phyloP scores from a whole-genome alignment of 2,888 invertebrate genomes.

The Pherbina coryleti region DNA sequence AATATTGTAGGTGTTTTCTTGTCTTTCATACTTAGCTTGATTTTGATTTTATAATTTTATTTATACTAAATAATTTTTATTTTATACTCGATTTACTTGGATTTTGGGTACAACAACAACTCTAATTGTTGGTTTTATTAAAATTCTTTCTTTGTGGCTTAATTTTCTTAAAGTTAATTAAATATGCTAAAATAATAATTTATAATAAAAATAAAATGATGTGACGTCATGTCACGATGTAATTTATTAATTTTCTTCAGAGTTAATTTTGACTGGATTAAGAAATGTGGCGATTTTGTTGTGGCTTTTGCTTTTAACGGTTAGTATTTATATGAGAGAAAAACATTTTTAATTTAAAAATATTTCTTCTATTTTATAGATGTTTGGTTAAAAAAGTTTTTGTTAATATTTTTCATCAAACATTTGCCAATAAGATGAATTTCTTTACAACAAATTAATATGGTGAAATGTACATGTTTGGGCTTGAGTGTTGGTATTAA shows the following conservation, averaged over 20 bases:
- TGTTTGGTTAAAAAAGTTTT: not conserved
- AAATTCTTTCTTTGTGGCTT: not conserved
- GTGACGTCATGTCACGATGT: not conserved
- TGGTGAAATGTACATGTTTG: slow-evolving; percentile 1
- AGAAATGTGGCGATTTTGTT: not conserved
- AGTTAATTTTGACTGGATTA: not conserved
- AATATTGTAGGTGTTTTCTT: slow-evolving; percentile 37
- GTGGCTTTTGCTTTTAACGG: not conserved
- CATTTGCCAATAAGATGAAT: not conserved
- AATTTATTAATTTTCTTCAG: not conserved
- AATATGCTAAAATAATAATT: slow-evolving; percentile 15
- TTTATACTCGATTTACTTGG: slow-evolving; percentile 43
- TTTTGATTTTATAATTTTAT: slow-evolving; percentile 17
- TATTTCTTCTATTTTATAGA: not conserved
- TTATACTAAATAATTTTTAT: slow-evolving; percentile 8
- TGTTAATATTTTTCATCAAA: not conserved
- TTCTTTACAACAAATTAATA: not conserved
- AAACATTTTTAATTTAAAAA: slow-evolving; percentile 4
- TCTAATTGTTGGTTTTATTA: slow-evolving; percentile 14
- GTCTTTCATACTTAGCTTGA: slow-evolving; percentile 3
- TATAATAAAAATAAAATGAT: not conserved
- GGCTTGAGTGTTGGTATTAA: not conserved
- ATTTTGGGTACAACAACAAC: slow-evolving; percentile 1
- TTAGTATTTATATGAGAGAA: not conserved
- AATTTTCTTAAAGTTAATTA: not conserved